Evolutionary conservation across 2,888 invertebrate genomes (phyloP), one percentile per base, ranked within the genome.

Genomic region (Drosophila peninsularis): DNA sequence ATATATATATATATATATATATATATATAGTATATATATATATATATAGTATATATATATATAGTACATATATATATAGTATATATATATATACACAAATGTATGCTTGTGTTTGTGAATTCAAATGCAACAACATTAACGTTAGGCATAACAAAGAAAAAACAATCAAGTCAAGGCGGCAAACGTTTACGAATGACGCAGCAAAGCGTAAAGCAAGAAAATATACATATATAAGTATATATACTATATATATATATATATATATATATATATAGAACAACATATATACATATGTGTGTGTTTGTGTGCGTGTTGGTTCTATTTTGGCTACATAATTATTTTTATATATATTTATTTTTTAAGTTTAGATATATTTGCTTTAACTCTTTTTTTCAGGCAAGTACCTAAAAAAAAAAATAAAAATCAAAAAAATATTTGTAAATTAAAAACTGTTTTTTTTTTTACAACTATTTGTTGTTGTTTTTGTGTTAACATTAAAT

Each of bases 61-160:
- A 14, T 39, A 21, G 11, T n/a, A n/a, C n/a, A 17, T 45, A 30
- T 10, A n/a, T 4, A 27, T 30, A 5, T 21, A 24, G 13, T 14
- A 6, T 32, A 7, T 32, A 4, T 17, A 3, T 30, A 30, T 30
- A 30, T 30, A 30, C 7, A 1, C 30, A 2, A 10, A 30, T 10
- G 1, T 19, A 0, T 32, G 13, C 5, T 11, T 17, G 42, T 39
- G 36, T 54, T 21, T 52, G 37, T 60, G 45, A 36, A 37, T 63
- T 17, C 52, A 62, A 71, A 66, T 75, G 71, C 75, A 75, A 76
- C 57, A 75, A 52, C 5, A 54, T 52, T 50, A 73, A 77, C 67
- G 45, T 68, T 75, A 62, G 76, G 78, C 74, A 62, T 75, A 78
- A 76, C 78, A 78, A 69, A 69, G 62, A 71, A 63, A 62, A 58